Base-by-base conservation (phyloP, 1,140 invertebrate genomes). In the Solen grandis region DNA sequence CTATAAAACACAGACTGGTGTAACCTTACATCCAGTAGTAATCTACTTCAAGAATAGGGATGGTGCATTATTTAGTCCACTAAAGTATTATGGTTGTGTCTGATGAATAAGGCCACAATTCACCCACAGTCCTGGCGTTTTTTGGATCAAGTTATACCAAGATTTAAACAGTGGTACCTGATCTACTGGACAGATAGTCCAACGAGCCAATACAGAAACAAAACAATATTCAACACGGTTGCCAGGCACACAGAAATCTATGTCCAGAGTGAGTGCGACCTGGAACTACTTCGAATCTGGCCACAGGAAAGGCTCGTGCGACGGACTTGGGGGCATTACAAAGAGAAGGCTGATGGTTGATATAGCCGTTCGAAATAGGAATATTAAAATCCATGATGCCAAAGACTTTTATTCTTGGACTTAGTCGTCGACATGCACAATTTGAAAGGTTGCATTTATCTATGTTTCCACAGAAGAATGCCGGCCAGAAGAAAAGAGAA, bases 201-300 rank as follows among this genome's bases (percentile, higher is more conserved):
- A 0, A 8, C 74, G 0, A 78, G 74, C n/a, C 81, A 78, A 52
- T 83, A 83, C 29, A 16, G 81, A 52, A 83, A 78, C 59, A 60
- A 54, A 16, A 29, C 31, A 3, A 72, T 83, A 2, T 83, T 83
- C 27, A 5, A 65, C 50, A 55, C 41, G 0, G 41, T 83, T 5
- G 70, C 68, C 19, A 36, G 46, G 8, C 81, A 68, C 46, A 5
- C 31, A 16, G 33, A 66, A 3, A n/a, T 75, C 25, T 75, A 29
- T 50, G 38, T n/a, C n/a, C n/a, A n/a, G 50, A 16, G 5, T 36
- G 22, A 0, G 33, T 2, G 77, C 76, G 1, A 22, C 0, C 0
- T 84, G 60, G 70, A 80, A 84, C 31, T 81, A 75, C 57, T 84
- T 84, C 57, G 82, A 81, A 50, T 46, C 38, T 0, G 77, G 82